Evolutionary conservation across 2,113 vertebrate species (phyloP), one percentile per base, ranked within the genome.

Genomic region (cat (Felis catus)): DNA sequence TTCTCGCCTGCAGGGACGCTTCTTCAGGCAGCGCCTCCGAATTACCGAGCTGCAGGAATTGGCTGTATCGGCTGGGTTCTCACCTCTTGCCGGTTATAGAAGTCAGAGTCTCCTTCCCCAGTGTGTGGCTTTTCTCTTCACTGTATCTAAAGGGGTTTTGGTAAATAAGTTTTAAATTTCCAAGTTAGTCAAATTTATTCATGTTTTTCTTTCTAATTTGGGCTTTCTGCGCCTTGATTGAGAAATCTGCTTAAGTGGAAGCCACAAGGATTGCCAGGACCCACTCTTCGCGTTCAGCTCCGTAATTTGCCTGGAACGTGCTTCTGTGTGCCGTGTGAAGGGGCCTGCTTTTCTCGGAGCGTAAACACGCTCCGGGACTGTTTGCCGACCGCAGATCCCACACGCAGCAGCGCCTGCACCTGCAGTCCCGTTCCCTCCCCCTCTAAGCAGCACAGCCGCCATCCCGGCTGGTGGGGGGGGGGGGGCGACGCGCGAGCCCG

Each of bases 401-500:
- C 1, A 5, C 7, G 13, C 14, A 21, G 68, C 39, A 29, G 31
- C 45, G 90, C 11, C 19, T 33, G 3, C 15, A 0, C 36, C 19
- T 7, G 68, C 55, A 1, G 41, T 70, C 7, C 3, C 11, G 3
- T 3, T 5, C 55, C 55, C 18, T n/a, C 33, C 41, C 91, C 89
- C 9, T 58, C 78, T 5, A n/a, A 21, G 48, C 18, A 14, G 6
- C 41, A 5, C n/a, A 21, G 76, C 63, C 48, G 21, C 13, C 16
- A 4, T 27, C 16, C 79, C 14, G 6, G 15, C 14, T 23, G 8
- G n/a, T n/a, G 36, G 36, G 65, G 18, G 0, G 4, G 1, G 41
- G 65, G 18, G 0, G 4, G 66, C 36, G 2, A 15, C 11, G 14
- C 5, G 21, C 1, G 10, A 27, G 4, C 25, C 80, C 0, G 6